A percentile compares a stretch with the other conserved stretches of the same genome.
Evolutionary conservation across 2,113 vertebrate species (phyloP).

Genomic region (Cavia aperea): DNA sequence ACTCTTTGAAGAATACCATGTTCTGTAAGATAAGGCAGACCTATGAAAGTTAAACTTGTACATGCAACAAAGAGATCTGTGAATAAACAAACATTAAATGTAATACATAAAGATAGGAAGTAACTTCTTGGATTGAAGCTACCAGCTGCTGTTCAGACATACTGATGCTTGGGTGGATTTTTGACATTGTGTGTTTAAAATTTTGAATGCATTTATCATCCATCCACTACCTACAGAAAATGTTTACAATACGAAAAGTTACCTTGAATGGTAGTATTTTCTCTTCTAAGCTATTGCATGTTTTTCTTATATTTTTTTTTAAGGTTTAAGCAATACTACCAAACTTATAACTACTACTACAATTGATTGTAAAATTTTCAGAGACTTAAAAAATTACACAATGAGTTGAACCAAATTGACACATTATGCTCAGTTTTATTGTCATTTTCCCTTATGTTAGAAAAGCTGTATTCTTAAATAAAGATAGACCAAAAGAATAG

Average conservation of each 20-base stretch:
- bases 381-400: background rate
- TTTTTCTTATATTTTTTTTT: background rate
- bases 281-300: background rate
- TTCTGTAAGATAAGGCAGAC: constrained; percentile 1
- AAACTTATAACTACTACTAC: background rate
- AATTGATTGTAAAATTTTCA: background rate
- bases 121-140: background rate
- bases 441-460: background rate
- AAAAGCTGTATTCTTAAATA: background rate
- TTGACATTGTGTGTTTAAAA: background rate
- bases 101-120: background rate
- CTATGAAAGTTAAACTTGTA: constrained; percentile 27
- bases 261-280: background rate
- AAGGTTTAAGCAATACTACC: background rate
- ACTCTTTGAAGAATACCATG: background rate
- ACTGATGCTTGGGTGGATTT: background rate
- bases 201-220: background rate
- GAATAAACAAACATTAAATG: background rate
- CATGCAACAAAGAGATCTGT: background rate
- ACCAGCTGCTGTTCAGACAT: background rate
- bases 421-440: background rate
- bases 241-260: background rate
- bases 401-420: background rate
- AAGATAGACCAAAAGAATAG: background rate
- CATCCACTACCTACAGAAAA: background rate